Percentiles rank a stretch among this genome's conserved stretches.
phyloP scores from a whole-genome alignment of 2,113 vertebrate species.

The Falco punctatus region DNA sequence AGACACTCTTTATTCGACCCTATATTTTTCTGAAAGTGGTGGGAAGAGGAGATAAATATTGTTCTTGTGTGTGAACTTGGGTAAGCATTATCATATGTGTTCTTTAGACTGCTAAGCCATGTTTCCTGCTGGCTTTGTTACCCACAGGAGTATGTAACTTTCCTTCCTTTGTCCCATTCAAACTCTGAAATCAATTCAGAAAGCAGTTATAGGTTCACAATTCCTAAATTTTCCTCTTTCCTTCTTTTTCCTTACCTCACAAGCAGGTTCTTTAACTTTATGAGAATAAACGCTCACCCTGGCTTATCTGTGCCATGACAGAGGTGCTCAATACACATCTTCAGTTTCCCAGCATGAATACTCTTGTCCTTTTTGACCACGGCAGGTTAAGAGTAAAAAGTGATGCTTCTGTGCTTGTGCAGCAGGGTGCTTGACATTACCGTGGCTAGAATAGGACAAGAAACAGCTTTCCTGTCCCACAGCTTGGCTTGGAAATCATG shows the following conservation, averaged over 20 bases:
- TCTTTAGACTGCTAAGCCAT: not conserved
- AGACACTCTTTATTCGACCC: not conserved
- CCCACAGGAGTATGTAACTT: slow-evolving; percentile 42
- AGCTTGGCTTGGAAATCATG: not conserved
- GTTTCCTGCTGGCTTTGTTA: slow-evolving; percentile 61
- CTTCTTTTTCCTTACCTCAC: not conserved
- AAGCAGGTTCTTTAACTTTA: not conserved
- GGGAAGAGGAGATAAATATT: slow-evolving; percentile 23
- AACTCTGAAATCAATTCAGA: not conserved
- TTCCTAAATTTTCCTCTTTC: slow-evolving; percentile 4
- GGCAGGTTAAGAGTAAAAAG: not conserved
- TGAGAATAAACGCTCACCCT: not conserved
- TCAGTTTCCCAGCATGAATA: not conserved
- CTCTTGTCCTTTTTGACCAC: not conserved
- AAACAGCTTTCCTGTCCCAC: not conserved
- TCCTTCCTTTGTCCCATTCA: slow-evolving; percentile 60
- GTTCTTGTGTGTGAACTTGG: slow-evolving; percentile 17
- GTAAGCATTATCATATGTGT: not conserved
- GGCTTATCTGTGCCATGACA: not conserved
- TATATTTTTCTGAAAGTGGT: not conserved
- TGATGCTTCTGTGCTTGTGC: not conserved
- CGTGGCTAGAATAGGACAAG: not conserved
- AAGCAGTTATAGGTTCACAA: not conserved
- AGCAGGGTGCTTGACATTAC: not conserved
- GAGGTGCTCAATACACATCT: not conserved